Evolutionary conservation across 2,797 vertebrate species (phyloP).

Genomic region (Staurois parvus): DNA sequence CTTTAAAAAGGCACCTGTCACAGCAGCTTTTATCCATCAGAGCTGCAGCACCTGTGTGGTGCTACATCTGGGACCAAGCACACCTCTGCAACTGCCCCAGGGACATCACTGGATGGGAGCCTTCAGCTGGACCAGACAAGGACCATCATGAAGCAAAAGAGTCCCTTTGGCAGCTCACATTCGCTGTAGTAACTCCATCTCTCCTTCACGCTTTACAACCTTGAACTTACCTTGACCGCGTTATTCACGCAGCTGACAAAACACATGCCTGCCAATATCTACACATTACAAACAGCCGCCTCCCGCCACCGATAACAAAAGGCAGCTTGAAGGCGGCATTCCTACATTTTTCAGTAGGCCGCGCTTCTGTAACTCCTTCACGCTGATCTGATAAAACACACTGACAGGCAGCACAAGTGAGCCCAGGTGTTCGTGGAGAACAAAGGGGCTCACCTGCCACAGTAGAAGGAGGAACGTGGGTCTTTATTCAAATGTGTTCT

Average conservation of each 20-base stretch:
- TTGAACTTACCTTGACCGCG: constrained; percentile 22
- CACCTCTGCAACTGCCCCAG: too few relatives aligned
- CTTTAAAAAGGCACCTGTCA: too few relatives aligned
- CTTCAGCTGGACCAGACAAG: too few relatives aligned
- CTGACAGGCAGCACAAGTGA: too few relatives aligned
- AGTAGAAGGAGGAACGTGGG: too few relatives aligned
- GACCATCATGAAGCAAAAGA: too few relatives aligned
- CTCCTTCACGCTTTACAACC: constrained; percentile 3
- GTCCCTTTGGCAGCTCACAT: not conserved
- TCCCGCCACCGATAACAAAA: not conserved
- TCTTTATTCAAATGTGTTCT: too few relatives aligned
- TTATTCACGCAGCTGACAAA: constrained; percentile 9
- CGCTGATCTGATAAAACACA: constrained; percentile 3
- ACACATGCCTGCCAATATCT: not conserved
- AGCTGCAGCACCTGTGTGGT: too few relatives aligned
- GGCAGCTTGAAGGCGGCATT: not conserved
- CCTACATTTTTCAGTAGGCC: not conserved
- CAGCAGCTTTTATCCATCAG: too few relatives aligned
- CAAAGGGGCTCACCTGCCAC: not conserved
- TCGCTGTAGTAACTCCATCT: not conserved
- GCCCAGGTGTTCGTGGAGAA: not conserved
- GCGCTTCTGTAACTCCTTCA: not conserved
- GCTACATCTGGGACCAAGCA: too few relatives aligned
- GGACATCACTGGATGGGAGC: too few relatives aligned
- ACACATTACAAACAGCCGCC: not conserved